phyloP scores from a whole-genome alignment of 2,797 vertebrate genomes.

The Hyperoplus immaculatus region DNA sequence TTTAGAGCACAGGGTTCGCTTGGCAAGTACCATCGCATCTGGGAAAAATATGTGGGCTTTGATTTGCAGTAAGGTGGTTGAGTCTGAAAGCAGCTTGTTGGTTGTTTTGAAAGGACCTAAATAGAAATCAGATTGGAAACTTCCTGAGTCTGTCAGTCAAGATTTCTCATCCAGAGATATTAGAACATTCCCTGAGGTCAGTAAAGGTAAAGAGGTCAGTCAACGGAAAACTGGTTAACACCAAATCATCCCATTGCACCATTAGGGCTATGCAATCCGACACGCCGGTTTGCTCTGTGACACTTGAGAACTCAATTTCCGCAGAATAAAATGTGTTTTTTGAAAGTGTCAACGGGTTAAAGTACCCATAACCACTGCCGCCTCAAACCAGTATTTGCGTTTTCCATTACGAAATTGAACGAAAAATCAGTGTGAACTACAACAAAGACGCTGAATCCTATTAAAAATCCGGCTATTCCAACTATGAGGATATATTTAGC shows the following conservation, averaged over 20 bases:
- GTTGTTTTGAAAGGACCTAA: slow-evolving; percentile 64
- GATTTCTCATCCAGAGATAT: slow-evolving; percentile 37
- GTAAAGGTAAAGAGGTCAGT: neutral
- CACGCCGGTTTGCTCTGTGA: slow-evolving; percentile 1
- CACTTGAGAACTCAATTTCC: slow-evolving; percentile 27
- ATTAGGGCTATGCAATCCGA: neutral
- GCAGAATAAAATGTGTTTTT: slow-evolving; percentile 18
- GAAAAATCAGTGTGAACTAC: slow-evolving; percentile 2
- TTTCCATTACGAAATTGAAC: slow-evolving; percentile 2
- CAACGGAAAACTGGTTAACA: slow-evolving; percentile 1
- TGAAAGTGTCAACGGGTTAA: slow-evolving; percentile 9
- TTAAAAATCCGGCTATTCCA: slow-evolving; percentile 34
- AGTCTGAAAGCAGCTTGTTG: slow-evolving; percentile 60
- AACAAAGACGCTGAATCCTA: neutral
- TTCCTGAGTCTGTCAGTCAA: slow-evolving; percentile 28
- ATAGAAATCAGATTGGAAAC: slow-evolving; percentile 58
- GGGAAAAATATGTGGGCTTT: slow-evolving; percentile 69
- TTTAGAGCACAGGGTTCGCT: slow-evolving; percentile 35
- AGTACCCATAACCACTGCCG: neutral
- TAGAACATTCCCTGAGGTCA: slow-evolving; percentile 4
- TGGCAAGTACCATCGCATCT: slow-evolving; percentile 69
- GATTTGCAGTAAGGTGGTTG: slow-evolving; percentile 39
- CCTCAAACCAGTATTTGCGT: slow-evolving; percentile 13
- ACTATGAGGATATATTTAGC: slow-evolving; percentile 61
- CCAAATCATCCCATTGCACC: neutral